Base-by-base conservation (phyloP, 2,113 vertebrate genomes). In the Brienomyrus longianalis region DNA sequence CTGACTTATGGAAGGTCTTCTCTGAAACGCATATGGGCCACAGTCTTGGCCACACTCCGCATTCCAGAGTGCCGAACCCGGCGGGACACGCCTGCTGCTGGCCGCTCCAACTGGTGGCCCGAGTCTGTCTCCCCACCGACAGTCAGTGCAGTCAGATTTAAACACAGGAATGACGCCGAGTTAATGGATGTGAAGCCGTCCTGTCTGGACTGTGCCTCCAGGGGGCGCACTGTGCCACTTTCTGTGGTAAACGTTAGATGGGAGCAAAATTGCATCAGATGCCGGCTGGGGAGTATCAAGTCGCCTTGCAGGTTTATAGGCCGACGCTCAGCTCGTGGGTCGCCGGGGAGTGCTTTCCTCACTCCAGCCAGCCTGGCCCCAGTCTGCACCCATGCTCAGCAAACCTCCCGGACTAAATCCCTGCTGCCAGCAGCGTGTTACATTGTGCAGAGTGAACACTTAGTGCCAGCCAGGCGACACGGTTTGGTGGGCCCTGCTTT, bases 381-480 rank as follows among this genome's bases (percentile, higher is more conserved):
- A 70, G 39, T 21, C 47, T 84, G 45, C 62, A 31, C 17, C 11
- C n/a, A 31, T 3, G 27, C 62, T 39, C 21, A 1, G 51, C 39
- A 17, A 92, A 91, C 85, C 92, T 89, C 92, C 91, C 87, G 91
- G 92, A 93, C 88, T 92, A 93, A 94, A 94, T 94, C 90, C 92
- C 92, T 54, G 31, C 74, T 84, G 87, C 89, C 91, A 90, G 91
- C 89, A 89, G 89, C 90, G 91, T 3, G 91, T 91, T 93, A 92
- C 92, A 92, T 94, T 91, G 27, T 90, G 90, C 35, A 90, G 92
- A 93, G 88, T 91, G 90, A 92, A 92, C 92, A 91, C 92, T 93
- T 92, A 92, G 90, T 43, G 89, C 91, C 92, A 92, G 90, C 92
- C 93, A 91, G 87, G 84, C 10, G 47, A 90, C 93, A 94, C 88